Evolutionary conservation across 2,888 invertebrate genomes (phyloP).

Genomic region (Macrosiphum euphorbiae): DNA sequence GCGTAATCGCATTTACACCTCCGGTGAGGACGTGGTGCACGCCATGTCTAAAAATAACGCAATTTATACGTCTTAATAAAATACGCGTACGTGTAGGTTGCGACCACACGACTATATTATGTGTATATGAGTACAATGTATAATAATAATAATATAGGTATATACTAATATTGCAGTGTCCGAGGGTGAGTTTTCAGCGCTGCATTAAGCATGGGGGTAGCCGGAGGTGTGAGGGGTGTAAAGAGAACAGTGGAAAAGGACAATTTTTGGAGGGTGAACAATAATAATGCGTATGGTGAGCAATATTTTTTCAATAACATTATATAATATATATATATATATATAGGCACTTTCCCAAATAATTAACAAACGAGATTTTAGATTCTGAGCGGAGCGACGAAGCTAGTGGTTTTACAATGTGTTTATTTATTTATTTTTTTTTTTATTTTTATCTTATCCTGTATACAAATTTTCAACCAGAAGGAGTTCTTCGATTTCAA

Average conservation of each 20-base stretch:
- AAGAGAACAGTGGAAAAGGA: neutral
- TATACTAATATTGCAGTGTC: neutral
- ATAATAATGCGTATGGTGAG: neutral
- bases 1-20: conserved; percentile 38
- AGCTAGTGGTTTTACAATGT: too few relatives aligned
- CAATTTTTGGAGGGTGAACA: neutral
- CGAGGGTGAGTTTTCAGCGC: neutral
- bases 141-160: neutral
- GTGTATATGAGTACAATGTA: neutral
- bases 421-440: too few relatives aligned
- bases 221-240: too few relatives aligned
- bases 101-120: neutral
- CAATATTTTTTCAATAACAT: neutral
- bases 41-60: neutral
- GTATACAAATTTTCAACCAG: too few relatives aligned
- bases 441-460: too few relatives aligned
- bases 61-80: conserved; percentile 24
- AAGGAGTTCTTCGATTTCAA: too few relatives aligned
- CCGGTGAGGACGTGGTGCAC: neutral
- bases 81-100: neutral
- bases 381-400: too few relatives aligned
- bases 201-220: neutral
- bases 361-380: neutral
- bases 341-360: neutral
- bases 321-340: too few relatives aligned